Base-by-base conservation (phyloP, 2,797 vertebrate species). In the Limnodromus scolopaceus region DNA sequence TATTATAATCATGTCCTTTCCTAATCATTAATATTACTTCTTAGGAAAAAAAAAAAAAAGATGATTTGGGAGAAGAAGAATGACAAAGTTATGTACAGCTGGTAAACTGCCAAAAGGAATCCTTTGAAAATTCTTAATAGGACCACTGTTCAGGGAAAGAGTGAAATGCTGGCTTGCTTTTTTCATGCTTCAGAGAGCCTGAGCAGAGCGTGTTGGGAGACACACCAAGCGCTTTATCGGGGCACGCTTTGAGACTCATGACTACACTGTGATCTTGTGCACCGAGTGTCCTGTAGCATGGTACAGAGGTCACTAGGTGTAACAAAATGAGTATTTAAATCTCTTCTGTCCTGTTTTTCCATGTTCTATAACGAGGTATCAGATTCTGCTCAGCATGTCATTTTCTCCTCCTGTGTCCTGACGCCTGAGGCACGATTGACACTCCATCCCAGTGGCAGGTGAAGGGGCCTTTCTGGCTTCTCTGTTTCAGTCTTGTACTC, bases 31-130 rank as follows among this genome's bases (percentile, higher is more conserved):
- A 55, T 55, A 82, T 89, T n/a, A 39, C 4, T 61, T 64, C 11
- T 85, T 54, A 6, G 54, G 10, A 30, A 24, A 7, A 41, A 11
- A n/a, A 34, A 5, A 41, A 6, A 76, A 69, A 16, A 12, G 1
- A 49, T 76, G 8, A 45, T 63, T 86, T 74, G 27, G 30, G 27
- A 78, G 46, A 84, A 38, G 24, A 93, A 65, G 64, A 90, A 93
- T 41, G 38, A 72, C 46, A 75, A 86, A 81, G 83, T 54, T 46
- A 16, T 8, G 24, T 38, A 38, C 16, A 55, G n/a, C 39, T 91
- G 76, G 69, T 81, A 74, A 63, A 36, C 39, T 77, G 74, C 74
- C 65, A 86, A 36, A 70, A 74, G 25, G 46, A 92, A 91, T n/a
- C 39, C n/a, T 84, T 51, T 55, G 51, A 92, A 30, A 16, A 8